Evolutionary conservation across 2,888 invertebrate genomes (phyloP).

Genomic region (Priocnemis perturbator): DNA sequence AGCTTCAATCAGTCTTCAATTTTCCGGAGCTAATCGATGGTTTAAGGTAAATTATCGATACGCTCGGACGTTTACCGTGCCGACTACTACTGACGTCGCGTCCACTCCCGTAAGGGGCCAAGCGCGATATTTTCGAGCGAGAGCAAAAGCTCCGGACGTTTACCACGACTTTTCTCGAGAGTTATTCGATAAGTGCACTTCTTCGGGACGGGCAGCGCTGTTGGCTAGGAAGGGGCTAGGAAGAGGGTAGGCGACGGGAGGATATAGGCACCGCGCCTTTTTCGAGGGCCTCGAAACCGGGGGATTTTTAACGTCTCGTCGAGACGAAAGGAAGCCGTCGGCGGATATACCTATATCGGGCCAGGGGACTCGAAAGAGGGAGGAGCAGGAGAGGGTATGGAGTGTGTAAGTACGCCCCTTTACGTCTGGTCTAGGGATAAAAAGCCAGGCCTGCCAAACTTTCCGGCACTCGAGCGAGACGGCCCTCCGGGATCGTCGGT

Average conservation of each 20-base stretch:
- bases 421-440: conserved; percentile 56
- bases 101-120: too few species aligned
- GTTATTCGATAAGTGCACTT: conserved; percentile 53
- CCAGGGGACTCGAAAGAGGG: conserved; percentile 36
- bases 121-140: conserved; percentile 1
- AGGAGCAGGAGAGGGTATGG: conserved; percentile 22
- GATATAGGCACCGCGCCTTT: conserved; percentile 36
- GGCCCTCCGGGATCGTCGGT: conserved; percentile 10
- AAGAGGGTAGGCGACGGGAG: conserved; percentile 7
- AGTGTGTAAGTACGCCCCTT: conserved; percentile 51
- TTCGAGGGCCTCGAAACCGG: conserved; percentile 42
- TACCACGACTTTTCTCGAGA: conserved; percentile 40
- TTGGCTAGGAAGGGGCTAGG: background rate
- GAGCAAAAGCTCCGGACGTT: conserved; percentile 38
- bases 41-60: too few species aligned
- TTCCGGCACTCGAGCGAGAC: conserved; percentile 50
- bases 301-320: conserved; percentile 57
- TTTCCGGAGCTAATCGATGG: too few species aligned
- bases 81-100: too few species aligned
- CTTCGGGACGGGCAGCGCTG: conserved; percentile 3
- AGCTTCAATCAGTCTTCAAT: too few species aligned
- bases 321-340: conserved; percentile 49
- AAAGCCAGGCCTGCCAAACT: conserved; percentile 57
- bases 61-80: too few species aligned
- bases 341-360: conserved; percentile 50